Percentiles rank a stretch among this genome's conserved stretches.
phyloP scores from a whole-genome alignment of 2,797 vertebrate genomes.

The Vultur gryphus region DNA sequence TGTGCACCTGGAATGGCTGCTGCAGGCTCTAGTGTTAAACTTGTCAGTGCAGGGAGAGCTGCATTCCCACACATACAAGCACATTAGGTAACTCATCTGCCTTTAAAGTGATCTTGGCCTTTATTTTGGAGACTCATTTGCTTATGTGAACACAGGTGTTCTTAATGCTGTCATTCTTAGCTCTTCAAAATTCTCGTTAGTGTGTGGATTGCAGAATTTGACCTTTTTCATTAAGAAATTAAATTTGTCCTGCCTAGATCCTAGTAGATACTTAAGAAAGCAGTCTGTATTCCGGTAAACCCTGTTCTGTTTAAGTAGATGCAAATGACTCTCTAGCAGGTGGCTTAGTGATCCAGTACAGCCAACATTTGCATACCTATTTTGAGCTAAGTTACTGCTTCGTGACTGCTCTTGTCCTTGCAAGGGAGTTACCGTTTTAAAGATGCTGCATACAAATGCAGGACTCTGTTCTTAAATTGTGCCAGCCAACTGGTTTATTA shows the following conservation, averaged over 20 bases:
- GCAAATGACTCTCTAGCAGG: slow-evolving; percentile 26
- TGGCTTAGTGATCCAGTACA: slow-evolving; percentile 8
- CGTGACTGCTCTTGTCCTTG: slow-evolving; percentile 45
- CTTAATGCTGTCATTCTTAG: neutral
- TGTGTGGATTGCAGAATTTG: neutral
- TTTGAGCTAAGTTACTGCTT: slow-evolving; percentile 22
- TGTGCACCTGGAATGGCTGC: neutral
- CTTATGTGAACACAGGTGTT: neutral
- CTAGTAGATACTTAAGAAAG: neutral
- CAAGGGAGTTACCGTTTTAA: neutral
- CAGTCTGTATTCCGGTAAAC: neutral
- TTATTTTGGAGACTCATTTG: neutral
- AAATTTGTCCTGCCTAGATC: neutral
- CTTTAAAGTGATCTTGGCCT: neutral
- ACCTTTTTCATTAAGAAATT: neutral
- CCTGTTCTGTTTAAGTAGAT: neutral
- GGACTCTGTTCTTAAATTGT: neutral
- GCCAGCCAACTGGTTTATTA: neutral
- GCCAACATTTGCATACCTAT: slow-evolving; percentile 50
- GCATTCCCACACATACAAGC: fast-evolving
- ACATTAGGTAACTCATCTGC: neutral
- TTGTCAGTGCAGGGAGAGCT: neutral
- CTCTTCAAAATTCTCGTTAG: neutral
- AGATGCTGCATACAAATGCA: neutral
- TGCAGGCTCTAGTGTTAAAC: neutral